Base-by-base conservation (phyloP, 1,140 invertebrate genomes). In the Pogonomyrmex californicus region DNA sequence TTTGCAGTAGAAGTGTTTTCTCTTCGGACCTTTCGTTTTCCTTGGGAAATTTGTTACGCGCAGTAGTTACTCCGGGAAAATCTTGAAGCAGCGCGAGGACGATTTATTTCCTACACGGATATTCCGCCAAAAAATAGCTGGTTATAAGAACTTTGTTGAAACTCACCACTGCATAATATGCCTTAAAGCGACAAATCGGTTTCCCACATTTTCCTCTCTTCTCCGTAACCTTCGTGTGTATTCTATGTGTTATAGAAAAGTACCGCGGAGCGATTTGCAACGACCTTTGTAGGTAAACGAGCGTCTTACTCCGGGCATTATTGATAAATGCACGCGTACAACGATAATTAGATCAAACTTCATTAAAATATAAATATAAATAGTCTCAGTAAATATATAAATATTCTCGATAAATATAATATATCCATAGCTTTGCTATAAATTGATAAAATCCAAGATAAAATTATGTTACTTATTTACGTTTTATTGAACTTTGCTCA, bases 171-270 rank as follows among this genome's bases (percentile, higher is more conserved):
- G 66, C 41, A 75, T 73, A 82, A 75, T 75, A 41, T 71, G 68
- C 44, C 44, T 83, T 75, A 83, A 75, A 75, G 79, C 33, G 68
- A 75, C 41, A 75, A 83, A 83, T 66, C 79, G 68, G 68, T 83
- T 83, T 75, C n/a, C 36, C 65, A 58, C 49, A 56, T 81, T 81
- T 81, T 81, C 41, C 23, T 9, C 47, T 10, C 23, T 81, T 81
- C 65, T 49, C 33, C 36, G 30, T 36, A 82, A 30, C 41, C 54
- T 75, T 60, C 54, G 38, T 58, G 38, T 58, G 12, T 82, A 23
- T 23, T 23, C 54, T 75, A 60, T 47, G 54, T 17, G 54, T 4
- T 47, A 14, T 47, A 73, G 65, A 82, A 73, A 60, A 73, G 17
- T 14, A 58, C 23, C 7, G 23, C 33, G 33, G 6, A n/a, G 66